Base-by-base conservation (phyloP, 1,140 invertebrate species). In the Drosophila sp. region DNA sequence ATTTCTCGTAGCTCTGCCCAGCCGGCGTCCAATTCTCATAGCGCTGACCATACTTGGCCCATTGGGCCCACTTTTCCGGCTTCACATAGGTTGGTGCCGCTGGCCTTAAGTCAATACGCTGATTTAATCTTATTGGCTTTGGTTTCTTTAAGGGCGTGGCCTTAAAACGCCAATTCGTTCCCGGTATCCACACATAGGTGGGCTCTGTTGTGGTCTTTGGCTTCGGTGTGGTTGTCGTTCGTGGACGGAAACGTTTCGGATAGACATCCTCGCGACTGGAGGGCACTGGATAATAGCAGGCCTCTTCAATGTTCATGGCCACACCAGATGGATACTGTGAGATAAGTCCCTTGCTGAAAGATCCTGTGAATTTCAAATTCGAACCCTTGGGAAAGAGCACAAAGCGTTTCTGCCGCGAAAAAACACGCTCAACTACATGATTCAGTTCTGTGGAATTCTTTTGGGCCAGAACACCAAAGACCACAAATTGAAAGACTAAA, bases 131-230 rank as follows among this genome's bases (percentile, higher is more conserved):
- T 4, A 73, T 0, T 0, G 73, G 70, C 1, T 41, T 89, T 0
- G 84, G 83, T 35, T 87, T 81, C 60, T 90, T 86, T 0, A 91
- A 40, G 0, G 86, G 83, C 17, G 85, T 90, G 4, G 78, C 90
- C 41, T 91, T 90, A 10, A 79, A 91, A 6, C 90, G 73, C 75
- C 87, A 89, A 23, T 90, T 63, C 0, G 90, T 91, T 6, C 90
- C 90, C 1, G 90, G 68, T 25, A 91, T 91, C 70, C 81, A 87
- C n/a, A 91, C 80, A 33, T 80, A 89, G 0, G 79, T 79, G 0
- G 86, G 78, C 11, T 75, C 67, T 29, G 86, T 89, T 1, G 66
- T 71, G 4, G 70, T 72, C 1, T 71, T 69, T 0, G 90, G 77
- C 3, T 67, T 76, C 4, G 66, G 71, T 29, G 82, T 80, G 1